phyloP scores from a whole-genome alignment of 2,113 vertebrate species.

The Anolis carolinensis region DNA sequence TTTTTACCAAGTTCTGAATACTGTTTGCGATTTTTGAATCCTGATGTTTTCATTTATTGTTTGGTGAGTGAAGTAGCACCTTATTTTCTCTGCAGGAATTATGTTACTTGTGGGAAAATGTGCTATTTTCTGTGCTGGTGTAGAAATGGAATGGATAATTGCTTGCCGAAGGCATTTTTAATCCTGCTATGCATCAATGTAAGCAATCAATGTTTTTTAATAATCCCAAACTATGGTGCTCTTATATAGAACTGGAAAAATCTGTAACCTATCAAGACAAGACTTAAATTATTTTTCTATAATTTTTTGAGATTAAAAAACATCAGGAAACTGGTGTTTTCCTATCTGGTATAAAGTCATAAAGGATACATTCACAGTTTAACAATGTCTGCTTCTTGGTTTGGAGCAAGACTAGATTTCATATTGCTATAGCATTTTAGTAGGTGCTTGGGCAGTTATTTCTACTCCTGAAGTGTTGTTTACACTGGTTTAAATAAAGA shows the following conservation, averaged over 20 bases:
- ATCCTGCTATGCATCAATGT: background rate
- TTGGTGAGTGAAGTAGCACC: constrained; percentile 25
- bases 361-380: constrained; percentile 16
- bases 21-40: constrained; percentile 46
- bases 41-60: constrained; percentile 33
- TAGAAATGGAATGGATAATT: constrained; percentile 35
- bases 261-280: background rate
- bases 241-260: background rate
- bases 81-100: constrained; percentile 18
- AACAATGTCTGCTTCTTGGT: background rate
- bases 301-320: background rate
- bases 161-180: constrained; percentile 9
- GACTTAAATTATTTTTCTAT: background rate
- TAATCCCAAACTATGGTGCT: background rate
- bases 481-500: background rate
- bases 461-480: background rate
- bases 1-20: constrained; percentile 55
- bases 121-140: constrained; percentile 2
- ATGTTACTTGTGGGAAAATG: constrained; percentile 39
- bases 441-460: background rate
- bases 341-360: constrained; percentile 27
- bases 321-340: background rate
- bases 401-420: background rate
- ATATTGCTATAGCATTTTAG: background rate
- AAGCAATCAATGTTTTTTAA: constrained; percentile 30